Percentiles rank a stretch among this genome's conserved stretches.
Conservation (phyloP, 2,113 vertebrate species). For the Paralichthys olivaceus region DNA sequence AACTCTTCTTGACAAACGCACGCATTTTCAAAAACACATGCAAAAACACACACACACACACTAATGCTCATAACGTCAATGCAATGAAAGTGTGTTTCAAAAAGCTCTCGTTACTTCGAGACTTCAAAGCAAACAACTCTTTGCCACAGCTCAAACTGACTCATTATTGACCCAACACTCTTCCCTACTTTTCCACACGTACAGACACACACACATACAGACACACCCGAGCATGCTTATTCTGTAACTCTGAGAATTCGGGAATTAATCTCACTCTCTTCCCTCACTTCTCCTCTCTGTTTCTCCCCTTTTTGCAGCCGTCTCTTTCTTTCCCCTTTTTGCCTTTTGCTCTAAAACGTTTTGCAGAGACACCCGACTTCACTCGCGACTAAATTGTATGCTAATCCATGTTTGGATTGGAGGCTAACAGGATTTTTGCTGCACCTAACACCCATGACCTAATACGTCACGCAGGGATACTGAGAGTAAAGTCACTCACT, state of each 20-base stretch:
- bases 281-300: neutral
- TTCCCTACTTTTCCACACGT: slow-evolving; percentile 8
- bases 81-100: slow-evolving; percentile 36
- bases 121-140: slow-evolving; percentile 67
- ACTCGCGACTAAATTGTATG: slow-evolving; percentile 59
- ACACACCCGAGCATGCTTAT: slow-evolving; percentile 12
- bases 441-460: slow-evolving; percentile 68
- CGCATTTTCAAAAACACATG: slow-evolving; percentile 44
- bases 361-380: slow-evolving; percentile 43
- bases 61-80: slow-evolving; percentile 15
- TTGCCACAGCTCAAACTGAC: slow-evolving; percentile 48
- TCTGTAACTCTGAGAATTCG: slow-evolving; percentile 9
- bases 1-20: slow-evolving; percentile 55
- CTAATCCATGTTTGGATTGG: slow-evolving; percentile 75
- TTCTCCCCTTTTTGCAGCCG: neutral
- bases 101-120: slow-evolving; percentile 61
- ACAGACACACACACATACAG: slow-evolving; percentile 20
- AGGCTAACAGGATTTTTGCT: slow-evolving; percentile 71
- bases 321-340: slow-evolving; percentile 16
- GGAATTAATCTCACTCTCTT: slow-evolving; percentile 20
- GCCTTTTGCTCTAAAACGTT: slow-evolving; percentile 30
- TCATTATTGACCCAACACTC: slow-evolving; percentile 54
- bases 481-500: slow-evolving; percentile 59
- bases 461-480: slow-evolving; percentile 60
- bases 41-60: neutral